These are phyloP conservation scores for Actias luna DNA, from an alignment of 2,888 invertebrate genomes.

Conservation along the genomic window DNA sequence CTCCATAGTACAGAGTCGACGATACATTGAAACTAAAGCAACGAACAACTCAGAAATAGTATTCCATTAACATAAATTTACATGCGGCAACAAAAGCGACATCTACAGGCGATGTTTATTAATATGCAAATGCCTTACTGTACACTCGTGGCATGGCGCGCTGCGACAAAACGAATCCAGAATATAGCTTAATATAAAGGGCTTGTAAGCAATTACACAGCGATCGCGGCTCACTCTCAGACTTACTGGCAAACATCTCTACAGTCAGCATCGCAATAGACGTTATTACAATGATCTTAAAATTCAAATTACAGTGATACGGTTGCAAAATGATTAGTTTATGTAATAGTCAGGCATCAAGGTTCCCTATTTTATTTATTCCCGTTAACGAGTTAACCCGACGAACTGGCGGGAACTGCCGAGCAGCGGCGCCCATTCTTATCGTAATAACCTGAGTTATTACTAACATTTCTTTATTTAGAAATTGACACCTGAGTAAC, in stretches of 20 bases:
- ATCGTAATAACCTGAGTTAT: slow-evolving; percentile 37
- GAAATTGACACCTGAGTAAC: background rate
- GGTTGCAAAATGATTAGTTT: background rate
- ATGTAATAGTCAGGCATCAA: slow-evolving; percentile 34
- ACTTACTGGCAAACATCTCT: slow-evolving; percentile 16
- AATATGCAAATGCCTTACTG: background rate
- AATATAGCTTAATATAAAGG: slow-evolving; percentile 38
- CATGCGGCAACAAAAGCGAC: background rate
- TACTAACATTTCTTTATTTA: slow-evolving; percentile 24
- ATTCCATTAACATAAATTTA: background rate
- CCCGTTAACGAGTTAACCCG: slow-evolving; percentile 40
- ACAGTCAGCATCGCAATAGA: background rate
- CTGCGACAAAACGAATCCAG: slow-evolving; percentile 22
- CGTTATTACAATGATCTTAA: background rate
- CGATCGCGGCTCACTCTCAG: slow-evolving; percentile 31
- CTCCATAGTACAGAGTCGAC: background rate
- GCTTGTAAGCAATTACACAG: slow-evolving; percentile 42
- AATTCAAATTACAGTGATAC: slow-evolving; percentile 4
- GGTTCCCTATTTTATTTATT: slow-evolving; percentile 39
- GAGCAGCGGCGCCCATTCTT: slow-evolving; percentile 31
- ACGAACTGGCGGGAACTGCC: slow-evolving; percentile 26
- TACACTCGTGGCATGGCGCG: background rate
- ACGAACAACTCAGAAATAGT: background rate
- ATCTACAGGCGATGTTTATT: background rate
- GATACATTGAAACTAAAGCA: background rate